Conservation (phyloP, 2,113 vertebrate species). For the Periophthalmodon schlosseri region DNA sequence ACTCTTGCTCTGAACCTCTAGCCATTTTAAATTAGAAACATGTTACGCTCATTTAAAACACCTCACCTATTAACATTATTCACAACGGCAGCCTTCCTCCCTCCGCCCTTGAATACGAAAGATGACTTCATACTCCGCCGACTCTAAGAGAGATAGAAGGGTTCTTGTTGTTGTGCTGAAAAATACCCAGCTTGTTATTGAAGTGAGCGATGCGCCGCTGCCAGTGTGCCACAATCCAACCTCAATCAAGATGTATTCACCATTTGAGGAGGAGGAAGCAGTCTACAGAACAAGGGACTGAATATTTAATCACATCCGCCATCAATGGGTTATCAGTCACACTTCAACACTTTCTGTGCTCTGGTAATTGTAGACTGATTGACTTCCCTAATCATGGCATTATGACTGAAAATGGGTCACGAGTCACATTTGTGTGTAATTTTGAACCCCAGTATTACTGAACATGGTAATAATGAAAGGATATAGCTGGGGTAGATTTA, state of each 20-base stretch:
- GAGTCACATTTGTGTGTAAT: conserved; percentile 12
- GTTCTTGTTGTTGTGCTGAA: conserved; percentile 29
- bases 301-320: conserved; percentile 44
- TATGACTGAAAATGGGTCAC: conserved; percentile 38
- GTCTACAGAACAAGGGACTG: conserved; percentile 21
- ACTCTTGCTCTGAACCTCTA: conserved; percentile 33
- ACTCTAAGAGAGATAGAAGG: conserved; percentile 26
- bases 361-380: conserved; percentile 18
- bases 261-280: conserved; percentile 7
- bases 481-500: neutral
- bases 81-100: conserved; percentile 44
- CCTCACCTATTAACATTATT: conserved; percentile 68
- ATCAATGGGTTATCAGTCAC: conserved; percentile 14
- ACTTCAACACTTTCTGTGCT: conserved; percentile 27
- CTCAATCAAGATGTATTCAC: conserved; percentile 44
- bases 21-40: conserved; percentile 48
- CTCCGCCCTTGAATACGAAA: conserved; percentile 46
- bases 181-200: conserved; percentile 47
- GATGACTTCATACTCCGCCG: conserved; percentile 45
- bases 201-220: conserved; percentile 30
- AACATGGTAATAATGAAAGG: conserved; percentile 8
- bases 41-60: conserved; percentile 59
- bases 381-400: conserved; percentile 26
- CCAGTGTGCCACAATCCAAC: conserved; percentile 31
- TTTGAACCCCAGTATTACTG: conserved; percentile 13